These are phyloP conservation scores for Ia io DNA, from an alignment of 2,113 vertebrate species.

Conservation along the genomic window DNA sequence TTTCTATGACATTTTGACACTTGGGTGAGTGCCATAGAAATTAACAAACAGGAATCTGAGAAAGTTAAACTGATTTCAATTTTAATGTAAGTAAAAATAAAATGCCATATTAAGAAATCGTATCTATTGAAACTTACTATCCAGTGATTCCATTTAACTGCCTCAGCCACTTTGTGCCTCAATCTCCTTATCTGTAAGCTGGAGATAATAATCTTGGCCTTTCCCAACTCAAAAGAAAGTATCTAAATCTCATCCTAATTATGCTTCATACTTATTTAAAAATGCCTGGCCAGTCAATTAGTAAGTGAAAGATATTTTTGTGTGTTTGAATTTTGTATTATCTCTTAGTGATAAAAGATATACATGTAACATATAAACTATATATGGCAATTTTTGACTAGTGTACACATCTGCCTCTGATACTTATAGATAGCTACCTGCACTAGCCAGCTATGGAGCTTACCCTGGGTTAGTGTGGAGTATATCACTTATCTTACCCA, in stretches of 20 bases:
- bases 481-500: neutral
- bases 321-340: neutral
- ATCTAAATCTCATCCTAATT: neutral
- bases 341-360: neutral
- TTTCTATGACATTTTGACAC: neutral
- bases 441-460: neutral
- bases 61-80: neutral
- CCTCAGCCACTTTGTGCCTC: neutral
- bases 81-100: slow-evolving; percentile 7
- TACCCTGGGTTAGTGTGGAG: neutral
- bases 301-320: neutral
- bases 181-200: neutral
- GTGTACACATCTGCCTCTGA: neutral
- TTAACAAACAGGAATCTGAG: neutral
- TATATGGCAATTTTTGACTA: neutral
- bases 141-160: neutral
- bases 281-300: neutral
- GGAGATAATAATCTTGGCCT: neutral
- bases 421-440: neutral
- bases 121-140: neutral
- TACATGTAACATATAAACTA: neutral
- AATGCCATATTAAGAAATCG: neutral
- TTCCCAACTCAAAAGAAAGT: neutral
- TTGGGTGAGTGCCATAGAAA: neutral
- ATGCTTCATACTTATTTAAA: neutral